Conservation (phyloP, 2,113 vertebrate genomes). For the Crypturellus undulatus region DNA sequence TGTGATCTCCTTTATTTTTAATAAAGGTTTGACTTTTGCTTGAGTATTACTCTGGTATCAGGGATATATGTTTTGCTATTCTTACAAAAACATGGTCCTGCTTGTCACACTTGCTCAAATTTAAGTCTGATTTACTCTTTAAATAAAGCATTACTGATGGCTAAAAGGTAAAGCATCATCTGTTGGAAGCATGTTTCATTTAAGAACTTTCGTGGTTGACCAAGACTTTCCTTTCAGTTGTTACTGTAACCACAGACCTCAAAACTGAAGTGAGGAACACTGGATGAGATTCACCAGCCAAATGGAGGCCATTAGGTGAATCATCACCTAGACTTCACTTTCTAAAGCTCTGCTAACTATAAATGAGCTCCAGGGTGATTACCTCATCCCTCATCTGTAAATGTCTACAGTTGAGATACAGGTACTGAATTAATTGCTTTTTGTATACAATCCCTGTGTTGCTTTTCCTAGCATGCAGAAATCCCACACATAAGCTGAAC, state of each 20-base stretch:
- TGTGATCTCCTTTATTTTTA: not conserved
- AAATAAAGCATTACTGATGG: not conserved
- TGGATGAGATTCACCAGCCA: not conserved
- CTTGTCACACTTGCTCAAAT: not conserved
- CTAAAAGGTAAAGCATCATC: not conserved
- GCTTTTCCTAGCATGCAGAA: not conserved
- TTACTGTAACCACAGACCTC: not conserved
- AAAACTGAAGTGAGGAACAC: not conserved
- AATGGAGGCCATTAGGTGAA: not conserved
- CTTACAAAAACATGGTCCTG: not conserved
- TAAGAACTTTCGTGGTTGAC: not conserved
- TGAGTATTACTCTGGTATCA: not conserved
- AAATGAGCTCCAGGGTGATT: not conserved
- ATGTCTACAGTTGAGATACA: not conserved
- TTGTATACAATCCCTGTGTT: not conserved
- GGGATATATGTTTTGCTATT: not conserved
- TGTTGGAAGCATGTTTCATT: fast-evolving
- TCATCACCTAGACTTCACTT: not conserved
- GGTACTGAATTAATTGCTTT: not conserved
- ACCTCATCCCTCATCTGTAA: not conserved
- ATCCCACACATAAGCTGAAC: not conserved
- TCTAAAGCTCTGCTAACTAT: not conserved
- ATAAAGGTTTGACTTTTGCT: not conserved
- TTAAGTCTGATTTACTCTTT: not conserved
- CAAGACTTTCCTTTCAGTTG: not conserved